Evolutionary conservation across 2,113 vertebrate genomes (phyloP).

Genomic region (Aegotheles bennettii): DNA sequence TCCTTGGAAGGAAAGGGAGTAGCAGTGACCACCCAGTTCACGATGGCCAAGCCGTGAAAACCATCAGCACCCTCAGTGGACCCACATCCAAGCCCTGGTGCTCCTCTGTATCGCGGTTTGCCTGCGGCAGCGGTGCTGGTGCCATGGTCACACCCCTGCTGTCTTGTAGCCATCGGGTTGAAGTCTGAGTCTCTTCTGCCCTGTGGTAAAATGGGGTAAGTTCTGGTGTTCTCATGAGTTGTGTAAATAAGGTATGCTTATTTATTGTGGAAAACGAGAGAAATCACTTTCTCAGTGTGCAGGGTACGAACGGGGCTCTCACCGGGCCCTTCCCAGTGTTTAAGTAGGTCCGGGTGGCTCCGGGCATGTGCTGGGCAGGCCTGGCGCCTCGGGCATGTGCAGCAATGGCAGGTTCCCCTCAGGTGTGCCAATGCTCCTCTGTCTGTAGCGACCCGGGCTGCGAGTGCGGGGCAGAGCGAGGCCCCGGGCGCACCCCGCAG

Average conservation of each 20-base stretch:
- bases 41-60: neutral
- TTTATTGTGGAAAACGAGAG: neutral
- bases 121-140: too few relatives aligned
- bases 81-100: neutral
- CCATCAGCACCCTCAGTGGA: too few relatives aligned
- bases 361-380: fast-evolving
- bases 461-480: fast-evolving
- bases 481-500: too few relatives aligned
- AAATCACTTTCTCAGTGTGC: too few relatives aligned
- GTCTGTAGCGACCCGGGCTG: fast-evolving
- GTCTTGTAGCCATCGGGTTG: neutral
- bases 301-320: neutral
- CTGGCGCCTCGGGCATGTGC: fast-evolving
- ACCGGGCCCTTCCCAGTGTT: neutral
- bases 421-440: fast-evolving
- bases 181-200: neutral
- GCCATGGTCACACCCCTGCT: neutral
- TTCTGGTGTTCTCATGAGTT: neutral
- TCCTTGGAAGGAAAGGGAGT: neutral
- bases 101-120: too few relatives aligned
- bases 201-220: neutral
- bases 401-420: neutral
- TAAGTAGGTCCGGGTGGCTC: too few relatives aligned
- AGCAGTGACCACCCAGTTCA: neutral
- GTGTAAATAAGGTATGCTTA: neutral